Base-by-base conservation (phyloP, 1,140 invertebrate genomes). In the Anthonomus grandis region DNA sequence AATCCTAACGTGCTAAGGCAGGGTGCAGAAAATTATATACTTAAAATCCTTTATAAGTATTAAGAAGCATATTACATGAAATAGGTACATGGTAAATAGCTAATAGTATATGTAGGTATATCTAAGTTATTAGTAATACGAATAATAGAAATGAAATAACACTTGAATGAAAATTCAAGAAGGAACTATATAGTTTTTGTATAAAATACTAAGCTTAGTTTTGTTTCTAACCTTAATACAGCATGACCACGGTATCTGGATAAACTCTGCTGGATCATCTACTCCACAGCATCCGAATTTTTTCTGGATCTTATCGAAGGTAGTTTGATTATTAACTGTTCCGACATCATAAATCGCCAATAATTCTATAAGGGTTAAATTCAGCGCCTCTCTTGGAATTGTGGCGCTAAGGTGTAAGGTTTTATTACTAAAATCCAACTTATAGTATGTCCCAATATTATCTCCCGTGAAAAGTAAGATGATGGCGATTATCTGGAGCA, bases 281-380 rank as follows among this genome's bases (percentile, higher is more conserved):
- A 47, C 21, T 15, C 61, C 61, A 39, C 61, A 63, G 39, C 61
- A 63, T 2, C 23, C 24, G 10, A 63, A 49, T 34, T 27, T 55
- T 21, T 3, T 5, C 37, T 63, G 61, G n/a, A 59, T 52, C 2
- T 34, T 41, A 41, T 63, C 53, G 34, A 55, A 3, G 3, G 41
- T 18, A 2, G 17, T 38, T 10, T 45, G 5, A 23, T 19, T 37
- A 25, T 46, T 21, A 23, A 13, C 6, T n/a, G 25, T 18, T 25
- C 13, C 19, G n/a, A n/a, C n/a, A 10, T 55, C 44, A 23, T 53
- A 53, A 9, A 23, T 41, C 37, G 27, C 34, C 18, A 12, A 53
- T 42, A 18, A 55, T 23, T 10, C 27, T 24, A 23, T 46, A 55
- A 55, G 22, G 6, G 52, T 55, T 6, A 37, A n/a, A 17, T 55